Base-by-base conservation (phyloP, 2,888 invertebrate genomes). In the Ophonus ardosiacus region DNA sequence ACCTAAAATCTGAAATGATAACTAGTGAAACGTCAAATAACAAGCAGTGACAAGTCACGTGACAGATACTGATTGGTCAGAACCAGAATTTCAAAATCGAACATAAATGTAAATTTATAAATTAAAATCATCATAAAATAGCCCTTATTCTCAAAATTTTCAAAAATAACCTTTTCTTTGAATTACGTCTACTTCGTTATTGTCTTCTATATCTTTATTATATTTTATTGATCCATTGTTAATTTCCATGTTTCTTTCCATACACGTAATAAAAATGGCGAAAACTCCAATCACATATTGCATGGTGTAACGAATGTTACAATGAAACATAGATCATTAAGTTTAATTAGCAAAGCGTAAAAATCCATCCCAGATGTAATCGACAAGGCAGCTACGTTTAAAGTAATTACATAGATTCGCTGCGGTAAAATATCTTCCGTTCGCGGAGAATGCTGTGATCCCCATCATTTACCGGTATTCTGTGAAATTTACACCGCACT, bases 391-490 rank as follows among this genome's bases (percentile, higher is more conserved):
- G 40, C 71, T 24, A 71, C 43, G 71, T 71, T 71, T 71, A 71
- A 71, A 71, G 71, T 71, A 71, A 71, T 71, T 71, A 71, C 71
- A 40, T n/a, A 40, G 31, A 71, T 71, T 71, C 71, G 71, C 18
- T 71, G 71, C 43, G 40, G 71, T 71, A 71, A 71, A 71, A 71
- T 71, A 71, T 71, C 40, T 71, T 7, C 71, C 71, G 38, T 31
- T 43, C 17, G 71, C 71, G 31, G 65, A 71, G 71, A 31, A 15
- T 31, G 71, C 7, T 5, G 71, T 17, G 43, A 21, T 68, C 24
- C 68, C 81, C 51, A 51, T 68, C 40, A 81, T 81, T 81, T 81
- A 43, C 78, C 51, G 68, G 51, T 81, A 81, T 81, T 81, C 68
- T 43, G 68, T 81, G 81, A 81, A 81, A 81, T 81, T 81, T 81